Evolutionary conservation across 2,888 invertebrate genomes (phyloP).

Genomic region (Eupithecia subfuscata): DNA sequence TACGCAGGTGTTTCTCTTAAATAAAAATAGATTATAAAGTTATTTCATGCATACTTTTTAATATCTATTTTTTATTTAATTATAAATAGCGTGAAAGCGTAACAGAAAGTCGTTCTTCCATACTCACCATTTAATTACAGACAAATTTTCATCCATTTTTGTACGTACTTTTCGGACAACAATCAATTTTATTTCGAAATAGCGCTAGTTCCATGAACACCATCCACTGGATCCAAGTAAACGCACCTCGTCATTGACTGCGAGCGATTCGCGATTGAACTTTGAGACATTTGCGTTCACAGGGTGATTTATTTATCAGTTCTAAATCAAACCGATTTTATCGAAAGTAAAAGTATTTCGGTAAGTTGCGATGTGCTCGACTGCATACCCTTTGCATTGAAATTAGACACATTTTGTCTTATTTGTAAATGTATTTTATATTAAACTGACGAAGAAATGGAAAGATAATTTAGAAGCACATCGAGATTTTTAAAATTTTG

Average conservation of each 20-base stretch:
- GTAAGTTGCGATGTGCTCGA: slow-evolving; percentile 35
- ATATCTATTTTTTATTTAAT: not conserved
- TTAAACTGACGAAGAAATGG: not conserved
- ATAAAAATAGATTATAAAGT: no score
- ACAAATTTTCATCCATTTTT: not conserved
- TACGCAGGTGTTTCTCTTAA: no score
- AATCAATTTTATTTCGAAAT: not conserved
- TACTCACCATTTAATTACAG: not conserved
- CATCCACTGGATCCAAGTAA: slow-evolving; percentile 1
- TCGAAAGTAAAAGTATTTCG: slow-evolving; percentile 22
- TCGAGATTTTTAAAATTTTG: not conserved
- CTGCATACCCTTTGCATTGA: slow-evolving; percentile 33
- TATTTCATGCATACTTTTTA: no score
- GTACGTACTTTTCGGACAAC: not conserved
- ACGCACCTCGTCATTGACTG: slow-evolving; percentile 2
- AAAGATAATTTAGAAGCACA: not conserved
- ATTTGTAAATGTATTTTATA: slow-evolving; percentile 1
- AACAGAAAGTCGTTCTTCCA: no score
- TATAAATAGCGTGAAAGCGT: no score
- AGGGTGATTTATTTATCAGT: slow-evolving; percentile 54
- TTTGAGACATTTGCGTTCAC: slow-evolving; percentile 63
- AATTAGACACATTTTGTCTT: slow-evolving; percentile 24
- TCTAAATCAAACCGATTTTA: slow-evolving; percentile 21
- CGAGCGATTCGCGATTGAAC: slow-evolving; percentile 65
- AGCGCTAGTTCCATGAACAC: not conserved